These are phyloP conservation scores for Ahaetulla prasina DNA, from an alignment of 2,113 vertebrate genomes.

Conservation along the genomic window DNA sequence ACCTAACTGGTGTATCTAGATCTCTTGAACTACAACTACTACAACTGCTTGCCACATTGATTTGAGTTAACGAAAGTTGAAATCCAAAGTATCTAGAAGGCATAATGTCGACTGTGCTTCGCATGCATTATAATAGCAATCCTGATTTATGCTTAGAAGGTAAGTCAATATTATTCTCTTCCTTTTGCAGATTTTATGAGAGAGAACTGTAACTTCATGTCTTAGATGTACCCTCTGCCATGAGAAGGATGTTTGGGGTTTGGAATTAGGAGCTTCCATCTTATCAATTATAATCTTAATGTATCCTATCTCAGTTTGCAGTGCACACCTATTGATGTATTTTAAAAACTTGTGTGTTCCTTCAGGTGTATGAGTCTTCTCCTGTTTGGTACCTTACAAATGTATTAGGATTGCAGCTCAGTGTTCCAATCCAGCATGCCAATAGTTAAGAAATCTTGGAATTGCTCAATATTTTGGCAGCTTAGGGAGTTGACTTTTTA, in stretches of 20 bases:
- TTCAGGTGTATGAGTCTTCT: background rate
- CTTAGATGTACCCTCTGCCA: too few relatives aligned
- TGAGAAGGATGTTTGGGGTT: background rate
- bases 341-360: background rate
- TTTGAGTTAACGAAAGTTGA: background rate
- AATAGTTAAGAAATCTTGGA: background rate
- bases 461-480: background rate
- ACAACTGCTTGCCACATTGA: background rate
- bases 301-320: background rate
- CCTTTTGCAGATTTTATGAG: background rate
- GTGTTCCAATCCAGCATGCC: background rate
- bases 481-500: background rate
- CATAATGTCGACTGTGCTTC: background rate
- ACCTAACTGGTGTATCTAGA: background rate
- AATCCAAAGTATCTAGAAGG: background rate
- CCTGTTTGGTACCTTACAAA: background rate
- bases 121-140: background rate
- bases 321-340: background rate
- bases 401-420: background rate
- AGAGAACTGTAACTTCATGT: background rate
- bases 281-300: background rate
- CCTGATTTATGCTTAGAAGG: background rate
- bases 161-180: background rate
- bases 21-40: background rate
- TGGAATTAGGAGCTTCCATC: background rate